These are phyloP conservation scores for Archips crataeganus DNA, from an alignment of 2,888 invertebrate genomes.

Conservation along the genomic window DNA sequence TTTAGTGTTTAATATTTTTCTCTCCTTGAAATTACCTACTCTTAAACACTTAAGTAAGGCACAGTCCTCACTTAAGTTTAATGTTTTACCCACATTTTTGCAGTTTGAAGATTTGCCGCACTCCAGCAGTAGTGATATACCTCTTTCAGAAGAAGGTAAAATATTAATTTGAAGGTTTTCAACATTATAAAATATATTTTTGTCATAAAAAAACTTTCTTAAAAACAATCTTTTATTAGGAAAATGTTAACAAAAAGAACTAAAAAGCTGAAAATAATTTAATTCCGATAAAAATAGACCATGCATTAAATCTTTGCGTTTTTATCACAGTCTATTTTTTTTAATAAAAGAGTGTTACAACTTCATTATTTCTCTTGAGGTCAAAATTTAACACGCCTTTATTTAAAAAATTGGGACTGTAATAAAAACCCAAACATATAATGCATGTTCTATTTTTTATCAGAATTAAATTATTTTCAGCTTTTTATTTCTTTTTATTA, in stretches of 20 bases:
- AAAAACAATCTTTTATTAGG: too few relatives aligned
- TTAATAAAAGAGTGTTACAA: too few relatives aligned
- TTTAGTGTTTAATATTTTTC: not conserved
- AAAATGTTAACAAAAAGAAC: not conserved
- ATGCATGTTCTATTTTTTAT: too few relatives aligned
- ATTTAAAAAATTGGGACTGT: too few relatives aligned
- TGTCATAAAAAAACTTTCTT: not conserved
- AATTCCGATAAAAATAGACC: not conserved
- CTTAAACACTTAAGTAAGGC: not conserved
- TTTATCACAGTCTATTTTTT: too few relatives aligned
- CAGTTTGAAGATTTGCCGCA: not conserved
- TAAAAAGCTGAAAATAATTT: not conserved
- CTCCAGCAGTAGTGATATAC: not conserved
- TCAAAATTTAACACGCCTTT: too few relatives aligned
- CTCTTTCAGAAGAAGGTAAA: not conserved
- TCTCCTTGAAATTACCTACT: not conserved
- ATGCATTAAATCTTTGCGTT: too few relatives aligned
- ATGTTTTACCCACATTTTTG: not conserved
- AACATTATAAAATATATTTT: not conserved
- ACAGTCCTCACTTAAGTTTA: not conserved
- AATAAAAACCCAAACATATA: too few relatives aligned
- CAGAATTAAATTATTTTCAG: too few relatives aligned
- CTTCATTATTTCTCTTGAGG: too few relatives aligned
- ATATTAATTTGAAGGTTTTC: not conserved
- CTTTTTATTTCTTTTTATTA: too few relatives aligned